Conservation (phyloP, 2,888 invertebrate species). For the Drosophila prolongata region DNA sequence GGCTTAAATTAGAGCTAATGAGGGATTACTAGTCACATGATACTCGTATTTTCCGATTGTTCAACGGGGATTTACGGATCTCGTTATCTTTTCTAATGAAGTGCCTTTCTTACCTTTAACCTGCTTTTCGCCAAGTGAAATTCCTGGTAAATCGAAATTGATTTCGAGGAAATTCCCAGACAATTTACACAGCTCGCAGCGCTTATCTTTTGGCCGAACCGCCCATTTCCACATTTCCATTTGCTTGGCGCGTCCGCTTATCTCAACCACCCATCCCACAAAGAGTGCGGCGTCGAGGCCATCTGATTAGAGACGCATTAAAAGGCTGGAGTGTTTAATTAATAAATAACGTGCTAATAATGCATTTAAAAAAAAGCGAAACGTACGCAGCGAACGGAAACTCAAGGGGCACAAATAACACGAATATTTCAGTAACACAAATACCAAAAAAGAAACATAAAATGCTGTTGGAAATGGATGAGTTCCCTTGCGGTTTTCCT, state of each 20-base stretch:
- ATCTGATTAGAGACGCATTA: constrained; percentile 61
- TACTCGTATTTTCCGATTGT: constrained; percentile 8
- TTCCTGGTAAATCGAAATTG: constrained; percentile 7
- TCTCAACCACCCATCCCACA: constrained; percentile 27
- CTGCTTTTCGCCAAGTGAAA: constrained; percentile 21
- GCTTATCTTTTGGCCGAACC: constrained; percentile 28
- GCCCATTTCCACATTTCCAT: constrained; percentile 38
- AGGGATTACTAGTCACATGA: constrained; percentile 23
- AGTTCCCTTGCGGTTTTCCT: constrained; percentile 31
- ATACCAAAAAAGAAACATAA: constrained; percentile 10
- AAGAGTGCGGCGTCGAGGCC: constrained; percentile 22
- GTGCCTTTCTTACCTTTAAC: constrained; percentile 18
- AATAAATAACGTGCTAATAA: constrained; percentile 79
- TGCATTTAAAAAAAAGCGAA: constrained; percentile 60
- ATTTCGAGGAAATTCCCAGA: constrained; percentile 42
- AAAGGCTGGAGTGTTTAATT: constrained; percentile 73
- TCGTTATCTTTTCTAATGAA: constrained; percentile 20
- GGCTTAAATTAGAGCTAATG: constrained; percentile 11
- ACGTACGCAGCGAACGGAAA: constrained; percentile 27
- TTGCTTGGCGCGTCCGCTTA: constrained; percentile 44
- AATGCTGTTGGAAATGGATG: constrained; percentile 35
- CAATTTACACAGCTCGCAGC: constrained; percentile 27
- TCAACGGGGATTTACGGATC: background rate
- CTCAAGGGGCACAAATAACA: constrained; percentile 13
- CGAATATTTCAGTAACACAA: constrained; percentile 23